Evolutionary conservation across 2,113 vertebrate species (phyloP), one percentile per base, ranked within the genome.

Genomic region (Alouatta palliata): DNA sequence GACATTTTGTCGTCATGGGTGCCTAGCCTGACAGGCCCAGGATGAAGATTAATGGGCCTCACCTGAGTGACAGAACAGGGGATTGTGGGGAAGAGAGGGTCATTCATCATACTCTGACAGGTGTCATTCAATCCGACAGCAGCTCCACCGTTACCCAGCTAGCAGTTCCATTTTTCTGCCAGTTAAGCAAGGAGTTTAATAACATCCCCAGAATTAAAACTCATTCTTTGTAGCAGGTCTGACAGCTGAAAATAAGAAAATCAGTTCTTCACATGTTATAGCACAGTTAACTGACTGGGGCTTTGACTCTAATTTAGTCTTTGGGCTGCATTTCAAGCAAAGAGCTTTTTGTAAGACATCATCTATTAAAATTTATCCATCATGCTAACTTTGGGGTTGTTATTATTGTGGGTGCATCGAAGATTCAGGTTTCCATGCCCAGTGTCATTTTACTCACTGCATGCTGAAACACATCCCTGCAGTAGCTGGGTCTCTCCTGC

Each of bases 31-130:
- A 99, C 99, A 99, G 99, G 98, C 96, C 98, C 98, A 96, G 94
- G 98, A 99, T 99, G 99, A 99, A 99, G 99, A 99, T 99, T 99
- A 99, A 99, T 99, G 99, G 98, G 98, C 99, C 99, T 99, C 98
- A 99, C 98, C 99, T 99, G 99, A 99, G 99, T 99, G 99, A 99
- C 99, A 99, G 99, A 99, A 98, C 75, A 45, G 99, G 99, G 99
- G 99, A 99, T 99, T 99, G 99, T 99, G 99, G 99, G 99, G 99
- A 99, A 99, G 99, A 98, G 99, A 98, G 99, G 99, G 99, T 99
- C 99, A 99, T 99, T 99, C 99, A 99, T 99, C 99, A 99, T 99
- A 98, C 98, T 98, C 99, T 99, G 99, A 99, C 99, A 99, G 99
- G 99, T 99, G 99, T 99, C 99, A 99, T 99, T 99, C 99, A 99